A percentile compares a stretch with the other conserved stretches of the same genome.
phyloP scores from a whole-genome alignment of 2,888 invertebrate species.

The Acanthoscelides obtectus region DNA sequence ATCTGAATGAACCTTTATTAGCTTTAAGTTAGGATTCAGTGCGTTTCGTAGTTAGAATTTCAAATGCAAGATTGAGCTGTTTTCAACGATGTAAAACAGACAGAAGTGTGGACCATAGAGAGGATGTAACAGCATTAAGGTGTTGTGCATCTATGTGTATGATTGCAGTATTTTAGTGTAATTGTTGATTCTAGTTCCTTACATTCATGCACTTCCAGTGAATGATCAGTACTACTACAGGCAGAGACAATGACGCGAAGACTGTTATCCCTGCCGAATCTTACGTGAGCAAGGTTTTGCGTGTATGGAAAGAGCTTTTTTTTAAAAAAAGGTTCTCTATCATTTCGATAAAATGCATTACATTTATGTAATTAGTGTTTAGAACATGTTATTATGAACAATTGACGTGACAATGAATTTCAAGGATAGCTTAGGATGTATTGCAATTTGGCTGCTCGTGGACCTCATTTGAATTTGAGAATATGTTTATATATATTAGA shows the following conservation, averaged over 20 bases:
- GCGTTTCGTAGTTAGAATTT: background rate
- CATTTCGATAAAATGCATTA: too few relatives aligned
- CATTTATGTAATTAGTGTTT: too few relatives aligned
- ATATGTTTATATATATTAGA: too few relatives aligned
- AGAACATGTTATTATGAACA: too few relatives aligned
- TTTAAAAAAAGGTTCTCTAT: too few relatives aligned
- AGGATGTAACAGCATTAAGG: background rate
- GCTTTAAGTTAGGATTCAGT: slow-evolving; percentile 54
- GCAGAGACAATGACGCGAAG: background rate
- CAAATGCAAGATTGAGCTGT: background rate
- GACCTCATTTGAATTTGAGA: too few relatives aligned
- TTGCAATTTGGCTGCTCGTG: too few relatives aligned
- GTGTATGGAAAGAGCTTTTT: too few relatives aligned
- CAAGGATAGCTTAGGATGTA: too few relatives aligned
- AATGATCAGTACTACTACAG: background rate
- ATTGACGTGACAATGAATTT: too few relatives aligned
- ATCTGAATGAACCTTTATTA: slow-evolving; percentile 60
- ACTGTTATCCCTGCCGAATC: background rate
- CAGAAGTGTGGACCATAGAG: background rate
- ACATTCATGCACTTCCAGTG: background rate
- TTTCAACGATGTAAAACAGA: background rate
- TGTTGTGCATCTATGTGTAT: background rate
- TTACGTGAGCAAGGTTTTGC: too few relatives aligned
- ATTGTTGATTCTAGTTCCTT: background rate
- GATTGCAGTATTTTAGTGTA: background rate